phyloP scores from a whole-genome alignment of 2,888 invertebrate genomes.

The Diloba caeruleocephala region DNA sequence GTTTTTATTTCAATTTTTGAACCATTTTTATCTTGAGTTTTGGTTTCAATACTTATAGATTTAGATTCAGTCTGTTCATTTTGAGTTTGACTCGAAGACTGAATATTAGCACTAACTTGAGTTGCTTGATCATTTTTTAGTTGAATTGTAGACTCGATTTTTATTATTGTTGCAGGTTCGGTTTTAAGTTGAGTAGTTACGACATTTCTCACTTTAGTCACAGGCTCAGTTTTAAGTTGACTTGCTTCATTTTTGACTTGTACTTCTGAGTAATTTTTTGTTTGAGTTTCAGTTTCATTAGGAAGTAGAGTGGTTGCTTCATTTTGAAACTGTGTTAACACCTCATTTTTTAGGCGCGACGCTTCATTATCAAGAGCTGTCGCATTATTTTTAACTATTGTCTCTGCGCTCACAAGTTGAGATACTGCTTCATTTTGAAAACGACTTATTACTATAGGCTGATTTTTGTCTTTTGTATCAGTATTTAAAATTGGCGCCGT shows the following conservation, averaged over 20 bases:
- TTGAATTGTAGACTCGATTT: conserved; percentile 1
- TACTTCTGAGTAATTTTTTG: neutral
- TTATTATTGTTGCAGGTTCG: neutral
- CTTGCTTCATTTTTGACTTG: neutral
- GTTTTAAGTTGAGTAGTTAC: conserved; percentile 2
- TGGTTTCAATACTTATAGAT: too few relatives aligned
- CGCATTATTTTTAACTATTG: neutral
- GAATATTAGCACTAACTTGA: too few relatives aligned
- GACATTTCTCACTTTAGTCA: conserved; percentile 8
- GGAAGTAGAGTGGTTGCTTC: too few relatives aligned
- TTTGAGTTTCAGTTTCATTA: conserved; percentile 1
- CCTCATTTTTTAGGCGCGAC: conserved; percentile 2
- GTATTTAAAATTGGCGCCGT: neutral
- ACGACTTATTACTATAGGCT: conserved; percentile 3
- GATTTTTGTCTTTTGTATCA: conserved; percentile 4
- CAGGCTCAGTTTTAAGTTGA: neutral
- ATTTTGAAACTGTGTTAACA: conserved; percentile 19
- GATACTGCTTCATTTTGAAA: conserved; percentile 5
- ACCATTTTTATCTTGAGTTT: too few relatives aligned
- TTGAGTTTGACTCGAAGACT: too few relatives aligned
- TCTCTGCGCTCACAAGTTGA: conserved; percentile 1
- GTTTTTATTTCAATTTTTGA: too few relatives aligned
- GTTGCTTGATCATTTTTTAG: neutral
- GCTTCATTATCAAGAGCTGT: conserved; percentile 23
- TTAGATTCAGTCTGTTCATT: too few relatives aligned